A percentile compares a stretch with the other conserved stretches of the same genome.
Conservation (phyloP, 1,140 invertebrate species). For the Heliconius eleuchia region DNA sequence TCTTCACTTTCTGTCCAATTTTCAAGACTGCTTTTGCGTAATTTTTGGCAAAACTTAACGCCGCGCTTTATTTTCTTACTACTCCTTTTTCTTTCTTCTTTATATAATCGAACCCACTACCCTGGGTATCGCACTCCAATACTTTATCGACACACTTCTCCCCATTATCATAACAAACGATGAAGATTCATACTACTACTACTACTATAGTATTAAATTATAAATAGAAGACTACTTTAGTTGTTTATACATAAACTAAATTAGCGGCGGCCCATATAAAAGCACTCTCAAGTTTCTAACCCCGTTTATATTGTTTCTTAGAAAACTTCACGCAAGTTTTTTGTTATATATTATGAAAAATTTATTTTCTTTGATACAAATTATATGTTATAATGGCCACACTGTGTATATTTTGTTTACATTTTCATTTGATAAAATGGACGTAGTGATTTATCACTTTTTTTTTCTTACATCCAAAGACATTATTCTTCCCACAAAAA, state of each 20-base stretch:
- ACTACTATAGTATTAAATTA: not conserved
- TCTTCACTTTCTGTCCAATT: too few species aligned
- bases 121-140: too few species aligned
- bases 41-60: not conserved
- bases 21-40: too few species aligned
- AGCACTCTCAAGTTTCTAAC: slow-evolving; percentile 9
- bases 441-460: too few species aligned
- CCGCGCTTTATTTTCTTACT: not conserved
- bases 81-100: too few species aligned
- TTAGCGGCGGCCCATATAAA: slow-evolving; percentile 11
- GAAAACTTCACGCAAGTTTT: slow-evolving; percentile 4
- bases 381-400: not conserved
- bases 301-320: slow-evolving; percentile 14
- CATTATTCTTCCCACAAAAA: too few species aligned
- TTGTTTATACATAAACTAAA: slow-evolving; percentile 9
- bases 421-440: not conserved
- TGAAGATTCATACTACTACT: not conserved
- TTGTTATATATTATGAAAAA: not conserved
- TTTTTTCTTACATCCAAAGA: too few species aligned
- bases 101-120: too few species aligned
- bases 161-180: not conserved
- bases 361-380: not conserved
- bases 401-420: not conserved
- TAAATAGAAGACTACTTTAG: slow-evolving; percentile 9
- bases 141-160: not conserved